Evolutionary conservation across 2,797 vertebrate genomes (phyloP), one percentile per base, ranked within the genome.

Genomic region (Adelosebastes latens): DNA sequence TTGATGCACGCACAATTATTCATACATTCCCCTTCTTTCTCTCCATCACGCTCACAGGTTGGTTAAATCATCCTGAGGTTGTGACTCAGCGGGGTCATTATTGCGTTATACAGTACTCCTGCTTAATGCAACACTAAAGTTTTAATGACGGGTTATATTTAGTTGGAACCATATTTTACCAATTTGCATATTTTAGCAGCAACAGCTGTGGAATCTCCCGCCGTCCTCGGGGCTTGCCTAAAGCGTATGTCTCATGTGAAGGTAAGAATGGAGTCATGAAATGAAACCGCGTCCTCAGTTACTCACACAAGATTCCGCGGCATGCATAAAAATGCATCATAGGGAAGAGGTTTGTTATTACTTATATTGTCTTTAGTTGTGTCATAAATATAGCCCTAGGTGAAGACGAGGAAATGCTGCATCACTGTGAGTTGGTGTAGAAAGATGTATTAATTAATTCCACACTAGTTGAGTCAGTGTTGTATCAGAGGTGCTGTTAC

Each of bases 121-220:
- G 32, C 83, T 85, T 89, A 91, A 93, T 92, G 89, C 82, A 79
- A 71, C 84, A 73, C 68, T 88, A 59, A 88, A 81, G 85, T 32
- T 89, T 90, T 91, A 91, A 93, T 89, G 85, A 62, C 2, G 1
- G n/a, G 69, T 87, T 91, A 92, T 92, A 89, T 93, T 94, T 92
- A 92, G 90, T 78, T 39, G 34, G 75, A 81, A 82, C 74, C 87
- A 79, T 86, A 89, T 93, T 93, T 87, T 22, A 63, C 42, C 83
- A 86, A 93, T 94, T 91, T 91, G 77, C 88, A 93, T 90, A 87
- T 88, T 89, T 88, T 77, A 92, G 63, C 58, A 77, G 83, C 74
- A 82, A 83, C 94, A 94, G 90, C 93, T 94, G 92, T 87, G 87
- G 90, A 86, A 87, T 89, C 84, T 85, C 90, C 83, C 39, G 8